A percentile compares a stretch with the other conserved stretches of the same genome.
Conservation (phyloP, 2,888 invertebrate genomes). For the Cheilosia impressa region DNA sequence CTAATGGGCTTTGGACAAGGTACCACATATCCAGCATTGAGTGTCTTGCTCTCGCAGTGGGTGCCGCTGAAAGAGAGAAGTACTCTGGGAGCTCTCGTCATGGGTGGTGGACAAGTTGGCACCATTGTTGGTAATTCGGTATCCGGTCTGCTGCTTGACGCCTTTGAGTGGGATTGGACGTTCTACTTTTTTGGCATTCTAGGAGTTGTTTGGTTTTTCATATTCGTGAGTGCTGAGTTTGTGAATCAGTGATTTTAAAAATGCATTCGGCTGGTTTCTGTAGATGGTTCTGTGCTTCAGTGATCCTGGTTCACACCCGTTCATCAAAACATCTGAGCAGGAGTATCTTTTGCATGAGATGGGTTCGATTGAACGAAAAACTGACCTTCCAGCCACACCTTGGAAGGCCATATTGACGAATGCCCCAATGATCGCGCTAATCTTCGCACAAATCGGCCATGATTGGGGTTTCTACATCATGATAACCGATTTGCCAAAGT, state of each 20-base stretch:
- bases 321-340: conserved; percentile 88
- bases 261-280: too few species aligned
- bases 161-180: conserved; percentile 88
- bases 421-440: conserved; percentile 89
- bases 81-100: conserved; percentile 89
- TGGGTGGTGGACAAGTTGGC: conserved; percentile 88
- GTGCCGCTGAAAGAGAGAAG: conserved; percentile 90
- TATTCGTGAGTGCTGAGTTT: too few species aligned
- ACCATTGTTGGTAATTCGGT: conserved; percentile 86
- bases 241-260: too few species aligned
- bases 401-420: conserved; percentile 89
- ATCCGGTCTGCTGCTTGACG: conserved; percentile 87
- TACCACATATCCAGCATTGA: conserved; percentile 92
- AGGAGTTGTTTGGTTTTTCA: conserved; percentile 87
- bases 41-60: conserved; percentile 90
- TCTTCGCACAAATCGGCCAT: conserved; percentile 88
- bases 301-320: conserved; percentile 77
- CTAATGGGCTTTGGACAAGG: conserved; percentile 93
- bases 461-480: conserved; percentile 88
- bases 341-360: conserved; percentile 87
- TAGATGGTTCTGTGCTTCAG: too few species aligned
- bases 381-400: conserved; percentile 85
- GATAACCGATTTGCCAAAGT: conserved; percentile 87
- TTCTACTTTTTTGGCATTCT: conserved; percentile 90
- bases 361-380: conserved; percentile 84